A percentile compares a stretch with the other conserved stretches of the same genome.
Conservation (phyloP, 1,140 invertebrate species). For the Dendrolimus punctatus region DNA sequence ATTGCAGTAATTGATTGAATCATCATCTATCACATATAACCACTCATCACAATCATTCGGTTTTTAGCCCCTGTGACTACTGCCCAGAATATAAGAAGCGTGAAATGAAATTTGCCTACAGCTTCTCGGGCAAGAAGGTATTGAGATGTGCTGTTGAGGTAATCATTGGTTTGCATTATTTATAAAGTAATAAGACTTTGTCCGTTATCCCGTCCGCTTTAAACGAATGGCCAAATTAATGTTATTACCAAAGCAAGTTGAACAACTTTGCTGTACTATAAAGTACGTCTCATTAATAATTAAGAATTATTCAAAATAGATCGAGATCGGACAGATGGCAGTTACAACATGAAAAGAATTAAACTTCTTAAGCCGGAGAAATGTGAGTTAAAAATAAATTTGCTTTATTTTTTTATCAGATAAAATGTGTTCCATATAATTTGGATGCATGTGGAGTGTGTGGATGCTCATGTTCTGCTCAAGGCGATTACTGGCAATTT, state of each 20-base stretch:
- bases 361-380: no score
- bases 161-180: slow-evolving; percentile 7
- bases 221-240: no score
- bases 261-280: no score
- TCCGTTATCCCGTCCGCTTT: no score
- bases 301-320: no score
- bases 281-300: no score
- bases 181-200: not conserved
- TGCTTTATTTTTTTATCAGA: slow-evolving; percentile 28
- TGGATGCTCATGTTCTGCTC: slow-evolving; percentile 53
- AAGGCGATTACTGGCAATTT: slow-evolving; percentile 70
- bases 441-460: slow-evolving; percentile 58
- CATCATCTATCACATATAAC: no score
- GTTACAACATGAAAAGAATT: no score
- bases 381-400: slow-evolving; percentile 3
- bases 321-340: no score
- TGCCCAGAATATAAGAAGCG: slow-evolving; percentile 45
- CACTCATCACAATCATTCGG: not conserved
- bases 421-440: slow-evolving; percentile 70
- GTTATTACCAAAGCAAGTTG: no score
- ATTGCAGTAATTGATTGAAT: no score
- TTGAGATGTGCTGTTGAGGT: slow-evolving; percentile 55
- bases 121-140: slow-evolving; percentile 49
- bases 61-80: slow-evolving; percentile 53
- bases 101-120: slow-evolving; percentile 53